Evolutionary conservation across 2,888 invertebrate species (phyloP).

Genomic region (Sinopyrophorus schimmeli): DNA sequence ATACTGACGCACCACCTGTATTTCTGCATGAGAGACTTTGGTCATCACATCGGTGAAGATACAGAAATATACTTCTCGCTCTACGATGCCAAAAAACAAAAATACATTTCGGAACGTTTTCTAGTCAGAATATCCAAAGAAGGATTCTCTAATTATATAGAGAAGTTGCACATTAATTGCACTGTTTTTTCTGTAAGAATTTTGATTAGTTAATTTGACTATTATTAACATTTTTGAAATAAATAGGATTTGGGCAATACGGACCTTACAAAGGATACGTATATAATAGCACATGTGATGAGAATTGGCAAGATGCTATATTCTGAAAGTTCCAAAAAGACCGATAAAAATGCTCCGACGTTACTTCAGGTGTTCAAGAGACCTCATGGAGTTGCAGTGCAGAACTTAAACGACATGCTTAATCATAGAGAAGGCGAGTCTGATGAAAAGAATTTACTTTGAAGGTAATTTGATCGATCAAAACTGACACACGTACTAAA

Average conservation of each 20-base stretch:
- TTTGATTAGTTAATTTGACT: slow-evolving; percentile 4
- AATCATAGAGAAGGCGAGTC: slow-evolving; percentile 63
- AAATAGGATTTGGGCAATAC: slow-evolving; percentile 78
- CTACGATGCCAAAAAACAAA: slow-evolving; percentile 77
- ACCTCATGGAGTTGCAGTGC: slow-evolving; percentile 86
- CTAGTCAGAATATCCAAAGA: slow-evolving; percentile 87
- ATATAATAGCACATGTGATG: slow-evolving; percentile 87
- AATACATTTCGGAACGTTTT: slow-evolving; percentile 86
- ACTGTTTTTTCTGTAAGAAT: slow-evolving; percentile 76
- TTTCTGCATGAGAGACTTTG: slow-evolving; percentile 87
- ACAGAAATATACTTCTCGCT: slow-evolving; percentile 86
- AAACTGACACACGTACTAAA: neutral
- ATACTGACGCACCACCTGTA: slow-evolving; percentile 77
- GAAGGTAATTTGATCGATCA: slow-evolving; percentile 59
- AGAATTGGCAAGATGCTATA: slow-evolving; percentile 84
- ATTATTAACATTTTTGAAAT: neutral
- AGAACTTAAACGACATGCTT: slow-evolving; percentile 73
- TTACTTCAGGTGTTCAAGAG: slow-evolving; percentile 64
- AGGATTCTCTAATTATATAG: slow-evolving; percentile 87
- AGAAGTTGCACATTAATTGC: slow-evolving; percentile 84
- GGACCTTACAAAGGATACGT: slow-evolving; percentile 83
- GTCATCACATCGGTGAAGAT: slow-evolving; percentile 86
- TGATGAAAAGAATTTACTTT: slow-evolving; percentile 78
- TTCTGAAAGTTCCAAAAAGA: slow-evolving; percentile 59
- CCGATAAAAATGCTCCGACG: slow-evolving; percentile 50